A percentile compares a stretch with the other conserved stretches of the same genome.
Evolutionary conservation across 2,113 vertebrate species (phyloP).

Genomic region (Zosterops pallidus): DNA sequence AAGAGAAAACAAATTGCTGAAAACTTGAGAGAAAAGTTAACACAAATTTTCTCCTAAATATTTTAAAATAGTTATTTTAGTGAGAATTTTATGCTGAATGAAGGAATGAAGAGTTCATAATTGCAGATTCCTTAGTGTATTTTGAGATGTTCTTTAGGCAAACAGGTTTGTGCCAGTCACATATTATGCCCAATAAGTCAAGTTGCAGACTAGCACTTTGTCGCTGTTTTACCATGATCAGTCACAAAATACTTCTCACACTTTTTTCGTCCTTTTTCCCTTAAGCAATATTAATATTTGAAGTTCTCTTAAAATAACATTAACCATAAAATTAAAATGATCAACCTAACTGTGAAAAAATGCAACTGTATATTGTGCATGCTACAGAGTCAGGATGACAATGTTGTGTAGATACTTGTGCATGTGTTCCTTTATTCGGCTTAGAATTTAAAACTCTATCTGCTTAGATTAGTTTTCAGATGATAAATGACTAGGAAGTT

Average conservation of each 20-base stretch:
- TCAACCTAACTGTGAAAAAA: neutral
- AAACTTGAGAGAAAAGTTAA: neutral
- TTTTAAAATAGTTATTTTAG: neutral
- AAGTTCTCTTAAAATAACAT: neutral
- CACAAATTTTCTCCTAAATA: neutral
- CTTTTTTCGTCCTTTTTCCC: neutral
- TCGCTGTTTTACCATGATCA: neutral
- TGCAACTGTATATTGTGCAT: neutral
- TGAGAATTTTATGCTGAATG: neutral
- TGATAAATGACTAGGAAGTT: neutral
- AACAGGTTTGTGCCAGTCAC: neutral
- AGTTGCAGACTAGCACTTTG: neutral
- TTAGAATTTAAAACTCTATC: neutral
- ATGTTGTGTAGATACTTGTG: neutral
- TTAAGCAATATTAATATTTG: neutral
- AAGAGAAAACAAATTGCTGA: neutral
- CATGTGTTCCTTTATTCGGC: neutral
- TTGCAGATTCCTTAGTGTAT: neutral
- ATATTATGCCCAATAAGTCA: neutral
- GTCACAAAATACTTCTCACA: neutral
- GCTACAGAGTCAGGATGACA: neutral
- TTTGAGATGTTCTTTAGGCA: neutral
- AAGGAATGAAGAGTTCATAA: neutral
- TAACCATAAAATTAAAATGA: neutral
- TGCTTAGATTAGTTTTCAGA: neutral